Base-by-base conservation (phyloP, 1,140 invertebrate genomes). In the Drosophila nannoptera region DNA sequence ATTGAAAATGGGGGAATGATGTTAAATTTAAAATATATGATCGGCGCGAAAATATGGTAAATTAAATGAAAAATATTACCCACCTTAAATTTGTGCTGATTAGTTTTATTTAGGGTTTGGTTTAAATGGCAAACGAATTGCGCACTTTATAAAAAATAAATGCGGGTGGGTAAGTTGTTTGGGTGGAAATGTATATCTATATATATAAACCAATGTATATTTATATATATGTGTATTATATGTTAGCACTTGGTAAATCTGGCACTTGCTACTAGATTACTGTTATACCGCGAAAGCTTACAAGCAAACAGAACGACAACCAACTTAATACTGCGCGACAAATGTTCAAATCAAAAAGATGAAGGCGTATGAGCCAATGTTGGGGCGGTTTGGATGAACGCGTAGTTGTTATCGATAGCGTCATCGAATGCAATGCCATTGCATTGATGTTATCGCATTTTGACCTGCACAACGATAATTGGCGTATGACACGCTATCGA, bases 301-400 rank as follows among this genome's bases (percentile, higher is more conserved):
- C 55, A 67, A 71, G 69, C 64, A 67, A 67, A 71, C 69, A 61
- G 69, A 67, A 71, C 69, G 69, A 71, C 69, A 67, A 63, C 55
- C 55, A 71, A 71, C 43, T 71, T 71, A 71, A 71, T 71, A 73
- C 67, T 70, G 70, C 9, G 52, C 67, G 66, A 70, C 53, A 69
- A 58, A 46, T 64, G 67, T 65, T 65, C 46, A 69, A 64, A 65
- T 65, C 46, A 4, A 50, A 65, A 69, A 58, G 61, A 69, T 22
- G 67, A 65, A 65, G 67, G 67, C 67, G 67, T 65, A 46, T 32
- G 54, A 31, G 16, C 33, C 32, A 5, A 56, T 45, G 54, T 45
- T 45, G 29, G 31, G 31, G 54, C 40, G 31, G 54, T 56, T 56
- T 56, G 31, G 43, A 56, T 31, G 29, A 56, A 56, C 40, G 40